A percentile compares a stretch with the other conserved stretches of the same genome.
phyloP scores from a whole-genome alignment of 2,113 vertebrate species.

The Malurus cyaneus region DNA sequence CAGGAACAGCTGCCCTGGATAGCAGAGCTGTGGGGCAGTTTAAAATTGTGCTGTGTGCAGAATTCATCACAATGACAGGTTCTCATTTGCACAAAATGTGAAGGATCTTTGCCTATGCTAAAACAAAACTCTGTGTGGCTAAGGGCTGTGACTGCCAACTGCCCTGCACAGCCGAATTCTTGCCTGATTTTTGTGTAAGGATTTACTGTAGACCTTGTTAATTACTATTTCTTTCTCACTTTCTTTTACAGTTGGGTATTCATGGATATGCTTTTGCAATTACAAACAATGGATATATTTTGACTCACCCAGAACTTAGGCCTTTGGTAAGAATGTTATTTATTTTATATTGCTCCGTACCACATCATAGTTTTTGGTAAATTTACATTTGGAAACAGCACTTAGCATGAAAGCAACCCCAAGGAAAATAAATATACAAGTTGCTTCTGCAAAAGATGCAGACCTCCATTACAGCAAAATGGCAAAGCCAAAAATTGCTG shows the following conservation, averaged over 20 bases:
- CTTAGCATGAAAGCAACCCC: background rate
- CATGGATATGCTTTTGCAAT: conserved; percentile 98
- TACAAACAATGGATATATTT: conserved; percentile 98
- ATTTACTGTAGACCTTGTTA: conserved; percentile 27
- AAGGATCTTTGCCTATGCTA: conserved; percentile 50
- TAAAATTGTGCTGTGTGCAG: conserved; percentile 55
- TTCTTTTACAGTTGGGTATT: conserved; percentile 88
- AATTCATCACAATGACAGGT: conserved; percentile 21
- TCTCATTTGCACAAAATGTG: conserved; percentile 63
- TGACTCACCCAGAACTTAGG: conserved; percentile 95
- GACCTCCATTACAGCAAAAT: conserved; percentile 17
- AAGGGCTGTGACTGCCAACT: conserved; percentile 49
- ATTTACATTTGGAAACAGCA: background rate
- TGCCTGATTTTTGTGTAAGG: conserved; percentile 64
- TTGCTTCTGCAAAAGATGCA: conserved; percentile 5
- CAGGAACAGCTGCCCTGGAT: background rate
- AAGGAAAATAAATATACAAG: background rate
- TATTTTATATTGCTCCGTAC: background rate
- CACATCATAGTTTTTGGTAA: background rate
- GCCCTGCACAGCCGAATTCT: conserved; percentile 53
- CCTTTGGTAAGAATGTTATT: conserved; percentile 87
- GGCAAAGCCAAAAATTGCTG: conserved; percentile 53
- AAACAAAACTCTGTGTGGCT: conserved; percentile 51
- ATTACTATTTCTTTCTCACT: conserved; percentile 59
- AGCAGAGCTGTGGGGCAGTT: conserved; percentile 60